Conservation (phyloP, 2,797 vertebrate genomes). For the Danio kyathit region DNA sequence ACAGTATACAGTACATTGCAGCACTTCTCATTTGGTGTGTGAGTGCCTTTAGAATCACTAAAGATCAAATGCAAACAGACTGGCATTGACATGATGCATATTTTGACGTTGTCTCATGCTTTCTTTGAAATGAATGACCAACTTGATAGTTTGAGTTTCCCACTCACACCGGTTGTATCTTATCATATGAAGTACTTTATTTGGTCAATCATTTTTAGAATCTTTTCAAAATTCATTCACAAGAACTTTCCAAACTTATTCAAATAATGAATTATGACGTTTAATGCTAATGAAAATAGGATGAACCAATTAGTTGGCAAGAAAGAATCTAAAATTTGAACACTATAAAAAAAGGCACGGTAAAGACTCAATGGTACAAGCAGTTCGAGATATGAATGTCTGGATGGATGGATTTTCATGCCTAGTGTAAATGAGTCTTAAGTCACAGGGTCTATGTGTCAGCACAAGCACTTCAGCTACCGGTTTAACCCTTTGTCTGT, state of each 20-base stretch:
- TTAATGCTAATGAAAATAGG: not conserved
- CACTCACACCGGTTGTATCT: not conserved
- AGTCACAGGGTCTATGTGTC: not conserved
- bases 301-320: not conserved
- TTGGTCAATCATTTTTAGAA: not conserved
- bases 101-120: too few species aligned
- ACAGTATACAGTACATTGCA: too few species aligned
- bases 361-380: not conserved
- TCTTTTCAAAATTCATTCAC: not conserved
- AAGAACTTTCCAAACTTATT: not conserved
- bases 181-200: not conserved
- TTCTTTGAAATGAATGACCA: too few species aligned
- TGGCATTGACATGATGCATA: too few species aligned
- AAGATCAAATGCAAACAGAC: too few species aligned
- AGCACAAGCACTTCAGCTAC: slow-evolving; percentile 19
- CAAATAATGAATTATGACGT: not conserved
- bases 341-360: not conserved
- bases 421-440: not conserved
- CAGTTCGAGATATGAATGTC: not conserved
- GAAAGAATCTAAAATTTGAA: not conserved
- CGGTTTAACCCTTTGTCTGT: slow-evolving; percentile 34
- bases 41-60: too few species aligned
- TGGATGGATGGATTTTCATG: not conserved
- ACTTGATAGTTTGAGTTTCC: too few species aligned
- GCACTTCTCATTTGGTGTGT: too few species aligned